A percentile compares a stretch with the other conserved stretches of the same genome.
Evolutionary conservation across 2,113 vertebrate species (phyloP).

Genomic region (Atlantisia rogersi): DNA sequence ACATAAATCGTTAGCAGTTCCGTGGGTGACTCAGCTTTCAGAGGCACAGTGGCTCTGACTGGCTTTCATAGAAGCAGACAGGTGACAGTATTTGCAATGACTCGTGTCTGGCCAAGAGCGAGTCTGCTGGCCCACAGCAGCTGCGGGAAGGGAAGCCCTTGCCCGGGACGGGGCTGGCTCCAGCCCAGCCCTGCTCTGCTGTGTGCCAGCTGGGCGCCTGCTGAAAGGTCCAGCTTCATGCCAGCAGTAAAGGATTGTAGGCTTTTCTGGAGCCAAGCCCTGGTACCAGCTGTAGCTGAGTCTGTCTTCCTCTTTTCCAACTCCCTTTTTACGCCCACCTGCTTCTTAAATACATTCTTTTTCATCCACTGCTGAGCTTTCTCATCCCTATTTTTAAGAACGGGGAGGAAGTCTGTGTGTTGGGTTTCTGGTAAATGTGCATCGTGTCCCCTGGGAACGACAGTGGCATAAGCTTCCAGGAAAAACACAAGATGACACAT

Average conservation of each 20-base stretch:
- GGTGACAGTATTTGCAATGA: slow-evolving; percentile 12
- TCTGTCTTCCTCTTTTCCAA: slow-evolving; percentile 37
- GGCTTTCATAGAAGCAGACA: slow-evolving; percentile 13
- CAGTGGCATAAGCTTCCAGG: slow-evolving; percentile 60
- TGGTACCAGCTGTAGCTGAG: slow-evolving; percentile 56
- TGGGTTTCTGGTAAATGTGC: slow-evolving; percentile 41
- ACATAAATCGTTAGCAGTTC: background rate
- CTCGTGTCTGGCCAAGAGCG: slow-evolving; percentile 30
- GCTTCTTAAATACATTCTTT: slow-evolving; percentile 49
- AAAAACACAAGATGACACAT: slow-evolving; percentile 62
- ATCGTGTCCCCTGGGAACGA: background rate
- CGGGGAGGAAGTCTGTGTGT: background rate
- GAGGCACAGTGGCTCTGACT: background rate
- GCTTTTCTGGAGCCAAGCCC: slow-evolving; percentile 59
- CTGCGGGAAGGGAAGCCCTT: slow-evolving; percentile 28
- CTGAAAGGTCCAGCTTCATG: slow-evolving; percentile 36
- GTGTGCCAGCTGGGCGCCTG: slow-evolving; percentile 39
- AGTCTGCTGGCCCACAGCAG: slow-evolving; percentile 32
- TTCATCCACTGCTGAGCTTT: slow-evolving; percentile 31
- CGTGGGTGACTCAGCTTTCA: background rate
- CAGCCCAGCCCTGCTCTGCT: slow-evolving; percentile 14
- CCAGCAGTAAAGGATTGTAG: slow-evolving; percentile 42
- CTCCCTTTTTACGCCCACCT: slow-evolving; percentile 47
- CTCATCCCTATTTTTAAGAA: slow-evolving; percentile 50
- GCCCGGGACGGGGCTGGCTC: background rate